Base-by-base conservation (phyloP, 2,797 vertebrate species). In the Pipistrellus pygmaeus region DNA sequence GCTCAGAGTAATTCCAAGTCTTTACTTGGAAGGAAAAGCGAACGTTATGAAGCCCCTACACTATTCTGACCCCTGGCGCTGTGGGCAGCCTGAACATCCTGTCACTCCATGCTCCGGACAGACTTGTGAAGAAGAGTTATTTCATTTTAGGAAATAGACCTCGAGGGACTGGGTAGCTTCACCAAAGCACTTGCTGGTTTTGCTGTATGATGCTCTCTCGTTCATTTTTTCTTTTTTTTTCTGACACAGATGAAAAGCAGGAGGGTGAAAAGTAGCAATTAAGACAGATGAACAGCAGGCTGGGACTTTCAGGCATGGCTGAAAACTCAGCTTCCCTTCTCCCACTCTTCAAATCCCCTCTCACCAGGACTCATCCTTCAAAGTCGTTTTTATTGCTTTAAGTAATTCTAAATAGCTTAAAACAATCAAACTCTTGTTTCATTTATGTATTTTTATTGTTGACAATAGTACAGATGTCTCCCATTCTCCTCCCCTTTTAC, bases 341-440 rank as follows among this genome's bases (percentile, higher is more conserved):
- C 81, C 51, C 30, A 12, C 14, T n/a, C 73, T 71, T 83, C 35
- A 85, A 80, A 75, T 68, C 15, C 18, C 20, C 20, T 95, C 64
- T 80, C 46, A 64, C 27, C 55, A 64, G 27, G n/a, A 81, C 38
- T 23, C 27, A 7, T 48, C 20, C n/a, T 48, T 86, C 32, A n/a
- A 41, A 48, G 38, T 46, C 30, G 48, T 84, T 85, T 91, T 95
- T 84, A 82, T 82, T 69, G 69, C 71, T n/a, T 55, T 77, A 48
- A 68, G 27, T 89, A n/a, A 53, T 82, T 87, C 72, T 51, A 88
- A 66, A 46, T 60, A 69, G 25, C 60, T 72, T 76, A 81, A 57
- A 90, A 66, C 41, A 91, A 8, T 35, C 64, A 60, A 68, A 91
- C 77, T 89, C 82, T 48, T 69, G 48, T 85, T 75, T 66, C 60